phyloP scores from a whole-genome alignment of 1,140 invertebrate species.

The Megathymus violae region DNA sequence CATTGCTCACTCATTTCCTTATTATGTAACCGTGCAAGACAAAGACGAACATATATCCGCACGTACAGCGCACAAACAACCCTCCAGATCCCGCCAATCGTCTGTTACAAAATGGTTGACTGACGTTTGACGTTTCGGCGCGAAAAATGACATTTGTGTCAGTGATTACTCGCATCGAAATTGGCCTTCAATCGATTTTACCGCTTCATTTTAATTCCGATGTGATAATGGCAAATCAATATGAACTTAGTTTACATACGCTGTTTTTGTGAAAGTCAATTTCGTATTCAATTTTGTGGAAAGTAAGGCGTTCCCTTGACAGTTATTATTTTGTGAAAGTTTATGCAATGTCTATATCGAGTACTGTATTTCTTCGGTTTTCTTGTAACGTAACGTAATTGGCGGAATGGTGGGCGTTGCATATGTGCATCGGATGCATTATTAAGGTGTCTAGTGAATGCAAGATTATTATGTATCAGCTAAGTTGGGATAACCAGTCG shows the following conservation, averaged over 20 bases:
- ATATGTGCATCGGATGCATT: background rate
- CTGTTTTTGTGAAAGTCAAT: slow-evolving; percentile 6
- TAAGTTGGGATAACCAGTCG: background rate
- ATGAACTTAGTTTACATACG: slow-evolving; percentile 30
- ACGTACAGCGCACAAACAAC: slow-evolving; percentile 53
- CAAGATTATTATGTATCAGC: background rate
- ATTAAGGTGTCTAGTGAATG: background rate
- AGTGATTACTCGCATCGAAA: slow-evolving; percentile 57
- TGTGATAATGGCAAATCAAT: slow-evolving; percentile 35
- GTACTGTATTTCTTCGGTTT: background rate
- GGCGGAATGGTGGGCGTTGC: slow-evolving; percentile 5
- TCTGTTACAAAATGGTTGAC: slow-evolving; percentile 61
- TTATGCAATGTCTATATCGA: background rate
- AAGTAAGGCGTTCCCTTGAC: background rate
- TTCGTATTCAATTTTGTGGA: slow-evolving; percentile 23
- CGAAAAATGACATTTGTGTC: slow-evolving; percentile 74
- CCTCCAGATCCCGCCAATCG: slow-evolving; percentile 65
- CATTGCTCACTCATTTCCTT: slow-evolving; percentile 77
- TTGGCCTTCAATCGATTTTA: slow-evolving; percentile 67
- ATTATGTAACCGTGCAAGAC: slow-evolving; percentile 70
- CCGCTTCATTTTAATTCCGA: slow-evolving; percentile 60
- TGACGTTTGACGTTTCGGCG: slow-evolving; percentile 79
- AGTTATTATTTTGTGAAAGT: background rate
- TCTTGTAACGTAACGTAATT: slow-evolving; percentile 9
- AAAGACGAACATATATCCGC: slow-evolving; percentile 54